A percentile compares a stretch with the other conserved stretches of the same genome.
phyloP scores from a whole-genome alignment of 2,888 invertebrate species.

The Eupsilia transversa region DNA sequence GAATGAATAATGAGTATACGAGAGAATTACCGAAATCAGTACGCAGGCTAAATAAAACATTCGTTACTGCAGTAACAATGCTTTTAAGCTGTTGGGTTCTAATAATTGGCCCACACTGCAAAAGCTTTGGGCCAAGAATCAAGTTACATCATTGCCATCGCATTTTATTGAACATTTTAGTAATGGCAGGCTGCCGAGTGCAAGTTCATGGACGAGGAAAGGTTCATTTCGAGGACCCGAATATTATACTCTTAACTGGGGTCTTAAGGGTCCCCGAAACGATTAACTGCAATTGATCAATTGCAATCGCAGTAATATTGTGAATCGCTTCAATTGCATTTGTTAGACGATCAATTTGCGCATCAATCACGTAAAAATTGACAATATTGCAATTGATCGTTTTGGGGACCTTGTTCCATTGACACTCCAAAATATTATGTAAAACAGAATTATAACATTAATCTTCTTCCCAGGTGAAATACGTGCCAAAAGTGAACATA shows the following conservation, averaged over 20 bases:
- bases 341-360: too few species aligned
- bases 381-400: too few species aligned
- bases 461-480: constrained; percentile 94
- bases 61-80: background rate
- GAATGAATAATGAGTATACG: too few species aligned
- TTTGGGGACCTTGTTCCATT: background rate
- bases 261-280: too few species aligned
- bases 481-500: constrained; percentile 96
- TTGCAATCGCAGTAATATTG: too few species aligned
- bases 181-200: background rate
- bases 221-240: background rate
- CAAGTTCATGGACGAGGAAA: background rate
- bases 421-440: background rate
- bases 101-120: background rate
- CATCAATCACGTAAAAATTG: too few species aligned
- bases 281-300: too few species aligned
- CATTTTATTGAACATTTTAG: background rate
- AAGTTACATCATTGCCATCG: background rate
- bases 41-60: background rate
- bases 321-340: too few species aligned
- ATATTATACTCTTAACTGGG: background rate
- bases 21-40: background rate
- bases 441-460: background rate
- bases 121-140: background rate
- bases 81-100: background rate